phyloP scores from a whole-genome alignment of 2,113 vertebrate genomes.

The Odontophorus gujanensis region DNA sequence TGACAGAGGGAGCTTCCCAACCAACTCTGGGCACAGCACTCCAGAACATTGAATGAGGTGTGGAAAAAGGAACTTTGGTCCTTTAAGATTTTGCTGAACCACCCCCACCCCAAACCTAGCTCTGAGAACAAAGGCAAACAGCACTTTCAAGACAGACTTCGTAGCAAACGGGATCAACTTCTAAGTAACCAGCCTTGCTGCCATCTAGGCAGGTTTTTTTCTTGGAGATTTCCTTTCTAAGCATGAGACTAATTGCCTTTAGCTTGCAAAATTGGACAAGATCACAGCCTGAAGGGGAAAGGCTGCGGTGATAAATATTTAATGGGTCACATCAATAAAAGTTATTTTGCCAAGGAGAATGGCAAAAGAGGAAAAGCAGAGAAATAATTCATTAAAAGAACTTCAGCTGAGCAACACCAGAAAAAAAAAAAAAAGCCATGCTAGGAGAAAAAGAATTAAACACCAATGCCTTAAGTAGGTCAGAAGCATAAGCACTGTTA shows the following conservation, averaged over 20 bases:
- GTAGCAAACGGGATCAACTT: not conserved
- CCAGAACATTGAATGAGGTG: not conserved
- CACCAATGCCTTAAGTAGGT: slow-evolving; percentile 33
- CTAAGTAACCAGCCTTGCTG: not conserved
- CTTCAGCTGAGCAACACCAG: not conserved
- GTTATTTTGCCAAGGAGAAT: slow-evolving; percentile 62
- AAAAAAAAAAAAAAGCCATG: not conserved
- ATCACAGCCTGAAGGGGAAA: slow-evolving; percentile 52
- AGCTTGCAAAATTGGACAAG: slow-evolving; percentile 42
- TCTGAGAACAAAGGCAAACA: not conserved
- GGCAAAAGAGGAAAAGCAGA: slow-evolving; percentile 45
- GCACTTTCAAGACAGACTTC: not conserved
- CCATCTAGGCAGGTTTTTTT: not conserved
- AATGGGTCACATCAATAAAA: slow-evolving; percentile 58
- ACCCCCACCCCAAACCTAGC: not conserved
- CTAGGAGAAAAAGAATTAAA: slow-evolving; percentile 8
- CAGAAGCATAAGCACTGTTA: slow-evolving; percentile 21
- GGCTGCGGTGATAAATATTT: slow-evolving; percentile 44
- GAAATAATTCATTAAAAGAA: slow-evolving; percentile 68
- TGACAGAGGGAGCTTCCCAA: not conserved
- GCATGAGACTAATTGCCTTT: not conserved
- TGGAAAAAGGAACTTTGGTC: fast-evolving
- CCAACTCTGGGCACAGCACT: not conserved
- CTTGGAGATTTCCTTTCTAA: slow-evolving; percentile 8
- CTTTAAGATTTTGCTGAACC: not conserved